Conservation (phyloP, 2,797 vertebrate species). For the Muscicapa comitata region DNA sequence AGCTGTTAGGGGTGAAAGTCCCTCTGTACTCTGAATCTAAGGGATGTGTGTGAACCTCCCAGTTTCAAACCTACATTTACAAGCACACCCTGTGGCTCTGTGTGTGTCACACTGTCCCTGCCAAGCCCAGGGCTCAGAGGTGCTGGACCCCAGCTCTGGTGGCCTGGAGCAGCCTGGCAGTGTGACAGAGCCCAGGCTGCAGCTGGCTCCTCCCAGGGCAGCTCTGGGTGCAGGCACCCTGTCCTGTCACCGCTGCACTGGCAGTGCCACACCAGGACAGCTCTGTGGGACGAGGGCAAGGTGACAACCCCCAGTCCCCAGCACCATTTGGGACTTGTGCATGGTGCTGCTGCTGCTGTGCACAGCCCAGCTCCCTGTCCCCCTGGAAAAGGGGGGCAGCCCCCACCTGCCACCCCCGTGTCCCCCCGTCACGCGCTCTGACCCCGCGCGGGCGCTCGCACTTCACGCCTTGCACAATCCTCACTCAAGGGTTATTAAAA, state of each 20-base stretch:
- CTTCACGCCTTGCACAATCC: slow-evolving; percentile 20
- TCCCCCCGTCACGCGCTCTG: background rate
- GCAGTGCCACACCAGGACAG: rapidly evolving
- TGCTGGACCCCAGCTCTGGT: background rate
- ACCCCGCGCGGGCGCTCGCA: background rate
- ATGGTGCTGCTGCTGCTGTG: rapidly evolving
- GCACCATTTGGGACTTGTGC: rapidly evolving
- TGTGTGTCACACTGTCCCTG: rapidly evolving
- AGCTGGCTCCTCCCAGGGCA: background rate
- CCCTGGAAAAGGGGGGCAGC: rapidly evolving
- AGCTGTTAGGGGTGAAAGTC: background rate
- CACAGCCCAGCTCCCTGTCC: rapidly evolving
- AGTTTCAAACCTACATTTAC: background rate
- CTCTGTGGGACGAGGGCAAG: rapidly evolving
- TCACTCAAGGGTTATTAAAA: slow-evolving; percentile 16
- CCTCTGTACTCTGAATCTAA: background rate
- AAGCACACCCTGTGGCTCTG: background rate
- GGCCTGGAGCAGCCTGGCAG: background rate
- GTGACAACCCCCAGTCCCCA: background rate
- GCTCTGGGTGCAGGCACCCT: rapidly evolving
- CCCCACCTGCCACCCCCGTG: background rate
- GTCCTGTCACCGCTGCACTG: rapidly evolving
- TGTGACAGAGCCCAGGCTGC: background rate
- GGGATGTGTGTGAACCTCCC: rapidly evolving
- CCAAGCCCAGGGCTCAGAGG: background rate